Evolutionary conservation across 2,113 vertebrate genomes (phyloP).

Genomic region (Conger conger): DNA sequence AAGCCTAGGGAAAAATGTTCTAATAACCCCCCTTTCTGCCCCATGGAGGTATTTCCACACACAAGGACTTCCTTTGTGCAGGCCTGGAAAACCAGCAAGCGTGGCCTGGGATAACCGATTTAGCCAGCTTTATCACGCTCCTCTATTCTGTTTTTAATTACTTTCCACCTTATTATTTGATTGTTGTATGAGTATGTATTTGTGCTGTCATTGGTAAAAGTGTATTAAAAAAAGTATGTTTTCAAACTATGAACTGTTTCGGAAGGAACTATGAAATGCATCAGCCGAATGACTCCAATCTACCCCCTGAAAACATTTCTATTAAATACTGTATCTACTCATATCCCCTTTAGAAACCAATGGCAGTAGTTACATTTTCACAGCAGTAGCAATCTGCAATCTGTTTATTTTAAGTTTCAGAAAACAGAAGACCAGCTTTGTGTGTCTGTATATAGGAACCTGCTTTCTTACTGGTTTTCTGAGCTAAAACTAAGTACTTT

Average conservation of each 20-base stretch:
- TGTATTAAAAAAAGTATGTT: not conserved
- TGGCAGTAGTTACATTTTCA: not conserved
- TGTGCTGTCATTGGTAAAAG: not conserved
- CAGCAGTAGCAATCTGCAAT: not conserved
- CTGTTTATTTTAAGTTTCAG: too few species aligned
- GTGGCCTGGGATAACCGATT: not conserved
- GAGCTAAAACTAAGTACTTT: too few species aligned
- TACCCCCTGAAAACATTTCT: not conserved
- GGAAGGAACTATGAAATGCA: not conserved
- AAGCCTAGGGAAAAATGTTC: constrained; percentile 35
- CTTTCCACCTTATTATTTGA: not conserved
- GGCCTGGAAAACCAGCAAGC: not conserved
- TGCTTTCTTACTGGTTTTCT: too few species aligned
- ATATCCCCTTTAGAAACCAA: not conserved
- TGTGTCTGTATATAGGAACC: too few species aligned
- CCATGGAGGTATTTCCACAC: constrained; percentile 1
- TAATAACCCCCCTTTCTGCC: constrained; percentile 18
- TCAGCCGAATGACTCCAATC: not conserved
- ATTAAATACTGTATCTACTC: not conserved
- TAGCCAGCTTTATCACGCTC: not conserved
- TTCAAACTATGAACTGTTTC: too few species aligned
- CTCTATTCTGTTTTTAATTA: not conserved
- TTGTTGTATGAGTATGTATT: not conserved
- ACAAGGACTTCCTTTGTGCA: constrained; percentile 24
- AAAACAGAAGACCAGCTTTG: too few species aligned